Percentiles rank a stretch among this genome's conserved stretches.
Evolutionary conservation across 2,113 vertebrate species (phyloP).

Genomic region (Gymnarchus niloticus): DNA sequence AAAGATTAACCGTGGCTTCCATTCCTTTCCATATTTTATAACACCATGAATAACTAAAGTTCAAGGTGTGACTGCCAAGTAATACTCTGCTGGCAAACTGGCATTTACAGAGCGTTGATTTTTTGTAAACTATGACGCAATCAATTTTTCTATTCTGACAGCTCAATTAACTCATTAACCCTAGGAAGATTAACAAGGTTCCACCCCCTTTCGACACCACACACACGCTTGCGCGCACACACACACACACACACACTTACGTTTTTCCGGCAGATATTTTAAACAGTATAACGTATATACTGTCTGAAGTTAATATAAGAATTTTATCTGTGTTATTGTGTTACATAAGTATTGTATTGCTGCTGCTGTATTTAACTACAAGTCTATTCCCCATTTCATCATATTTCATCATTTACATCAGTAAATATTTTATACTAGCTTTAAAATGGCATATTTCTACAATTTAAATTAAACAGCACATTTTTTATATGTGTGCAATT

Average conservation of each 20-base stretch:
- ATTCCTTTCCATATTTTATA: not conserved
- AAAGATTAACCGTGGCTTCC: not conserved
- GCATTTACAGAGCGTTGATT: not conserved
- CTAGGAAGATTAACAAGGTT: conserved; percentile 20
- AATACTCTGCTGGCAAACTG: conserved; percentile 20
- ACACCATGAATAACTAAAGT: not conserved
- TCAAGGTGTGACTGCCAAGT: not conserved
- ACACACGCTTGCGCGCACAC: not conserved
- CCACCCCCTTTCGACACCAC: not conserved
- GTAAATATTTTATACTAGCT: not conserved
- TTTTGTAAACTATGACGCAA: conserved; percentile 15
- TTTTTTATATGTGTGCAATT: not conserved
- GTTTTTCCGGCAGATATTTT: not conserved
- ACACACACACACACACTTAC: not conserved
- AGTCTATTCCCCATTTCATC: not conserved
- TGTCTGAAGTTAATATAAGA: not conserved
- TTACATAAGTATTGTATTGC: conserved; percentile 2
- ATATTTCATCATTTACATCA: conserved; percentile 7
- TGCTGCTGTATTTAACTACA: not conserved
- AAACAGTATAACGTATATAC: not conserved
- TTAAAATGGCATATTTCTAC: not conserved
- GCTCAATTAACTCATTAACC: conserved; percentile 32
- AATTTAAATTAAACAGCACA: not conserved
- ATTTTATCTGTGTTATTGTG: not conserved
- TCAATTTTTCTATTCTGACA: conserved; percentile 22